These are phyloP conservation scores for Helobdella robusta DNA, from an alignment of 2,888 invertebrate genomes.

Conservation along the genomic window DNA sequence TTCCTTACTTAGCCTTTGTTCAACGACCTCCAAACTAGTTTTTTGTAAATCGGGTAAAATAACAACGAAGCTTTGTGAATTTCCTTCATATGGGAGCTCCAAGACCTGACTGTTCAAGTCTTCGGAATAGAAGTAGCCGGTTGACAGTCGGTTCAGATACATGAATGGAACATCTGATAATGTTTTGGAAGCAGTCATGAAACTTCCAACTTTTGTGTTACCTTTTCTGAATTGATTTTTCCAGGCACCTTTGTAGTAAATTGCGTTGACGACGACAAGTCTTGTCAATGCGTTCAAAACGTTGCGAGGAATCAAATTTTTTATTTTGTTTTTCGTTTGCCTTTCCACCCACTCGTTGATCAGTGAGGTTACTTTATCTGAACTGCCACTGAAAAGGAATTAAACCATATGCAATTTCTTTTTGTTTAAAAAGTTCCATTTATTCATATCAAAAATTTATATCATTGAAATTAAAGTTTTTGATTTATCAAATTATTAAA, in stretches of 20 bases:
- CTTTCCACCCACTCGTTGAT: conserved; percentile 73
- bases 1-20: conserved; percentile 23
- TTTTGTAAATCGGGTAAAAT: conserved; percentile 31
- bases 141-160: neutral
- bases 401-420: too few species aligned
- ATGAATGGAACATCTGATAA: conserved; percentile 9
- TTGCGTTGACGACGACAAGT: conserved; percentile 48
- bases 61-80: conserved; percentile 33
- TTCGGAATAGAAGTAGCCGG: neutral
- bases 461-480: too few species aligned
- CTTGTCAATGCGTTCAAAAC: conserved; percentile 34
- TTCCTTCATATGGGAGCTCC: conserved; percentile 59
- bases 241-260: conserved; percentile 48
- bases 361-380: neutral
- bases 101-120: conserved; percentile 48
- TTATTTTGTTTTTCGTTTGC: conserved; percentile 70
- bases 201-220: conserved; percentile 57
- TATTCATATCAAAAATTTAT: too few species aligned
- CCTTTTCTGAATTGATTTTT: conserved; percentile 54
- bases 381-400: neutral
- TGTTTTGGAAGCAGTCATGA: conserved; percentile 51
- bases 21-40: conserved; percentile 22
- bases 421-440: too few species aligned
- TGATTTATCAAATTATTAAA: too few species aligned
- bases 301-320: conserved; percentile 57